Evolutionary conservation across 2,888 invertebrate species (phyloP), one percentile per base, ranked within the genome.

Genomic region (Oxystoma pomonae): DNA sequence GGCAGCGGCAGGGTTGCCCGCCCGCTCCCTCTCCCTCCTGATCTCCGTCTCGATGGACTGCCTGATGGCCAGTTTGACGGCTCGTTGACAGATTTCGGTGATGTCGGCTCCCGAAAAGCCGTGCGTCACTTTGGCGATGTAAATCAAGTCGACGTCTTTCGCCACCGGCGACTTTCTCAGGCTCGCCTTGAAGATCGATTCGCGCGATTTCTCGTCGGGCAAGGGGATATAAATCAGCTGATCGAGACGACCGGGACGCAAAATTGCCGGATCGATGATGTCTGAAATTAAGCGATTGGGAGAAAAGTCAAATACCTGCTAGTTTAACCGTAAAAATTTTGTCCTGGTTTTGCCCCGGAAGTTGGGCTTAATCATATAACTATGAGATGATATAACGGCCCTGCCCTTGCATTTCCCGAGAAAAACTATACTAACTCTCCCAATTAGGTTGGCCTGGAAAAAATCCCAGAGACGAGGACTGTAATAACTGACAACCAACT

Each of bases 191-290:
- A 99, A 90, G 78, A 99, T 98, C 67, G 94, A 91, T 81, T 96
- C 92, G 73, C 99, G 90, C 0, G 98, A 98, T 81, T 95, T 96
- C 76, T 98, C 98, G 82, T 99, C 99, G 20, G 99, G 99, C 80
- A 99, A 84, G 75, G 99, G 99, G 85, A 99, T 99, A 86, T 99
- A 99, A 81, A 99, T 99, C 70, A 99, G 86, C 83, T 99, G 99
- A 87, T 99, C 99, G 65, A 99, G 86, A 77, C 99, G 93, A 19
- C 99, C 99, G 20, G 99, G 99, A 79, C 99, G 91, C 70, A 99
- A 86, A 79, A 99, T 98, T 63, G 99, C 99, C 63, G 98, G 95
- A 86, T 99, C 99, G 80, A 99, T 99, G 76, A 99, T 99, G 80
- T 99, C 99, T 70, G 87, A 79, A 35, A 35, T n/a, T n/a, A n/a